phyloP scores from a whole-genome alignment of 1,140 invertebrate genomes.

The Drosophila simulans region DNA sequence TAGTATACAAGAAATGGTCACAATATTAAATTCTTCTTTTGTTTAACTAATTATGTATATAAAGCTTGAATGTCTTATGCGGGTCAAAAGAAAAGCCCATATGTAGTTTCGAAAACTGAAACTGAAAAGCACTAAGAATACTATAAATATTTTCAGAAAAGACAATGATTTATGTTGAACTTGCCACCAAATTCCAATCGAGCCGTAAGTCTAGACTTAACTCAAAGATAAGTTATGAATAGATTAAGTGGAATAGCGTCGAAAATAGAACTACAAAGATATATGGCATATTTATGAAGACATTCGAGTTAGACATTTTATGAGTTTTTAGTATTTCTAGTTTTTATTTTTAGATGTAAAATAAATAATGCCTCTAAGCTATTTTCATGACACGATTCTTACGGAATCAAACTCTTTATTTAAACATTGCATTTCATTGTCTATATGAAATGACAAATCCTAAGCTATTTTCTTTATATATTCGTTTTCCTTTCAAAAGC shows the following conservation, averaged over 20 bases:
- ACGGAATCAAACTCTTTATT: no score
- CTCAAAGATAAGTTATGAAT: constrained; percentile 14
- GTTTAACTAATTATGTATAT: no score
- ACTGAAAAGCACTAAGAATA: constrained; percentile 5
- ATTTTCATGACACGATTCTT: no score
- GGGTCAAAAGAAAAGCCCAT: no score
- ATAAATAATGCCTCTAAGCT: no score
- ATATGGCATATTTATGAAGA: constrained; percentile 14
- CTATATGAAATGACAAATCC: no score
- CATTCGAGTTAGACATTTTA: constrained; percentile 9
- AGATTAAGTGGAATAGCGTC: not conserved
- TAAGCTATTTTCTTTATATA: not conserved
- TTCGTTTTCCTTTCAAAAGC: not conserved
- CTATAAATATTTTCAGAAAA: constrained; percentile 7
- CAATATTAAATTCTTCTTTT: no score
- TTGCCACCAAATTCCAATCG: constrained; percentile 40
- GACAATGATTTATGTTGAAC: constrained; percentile 56
- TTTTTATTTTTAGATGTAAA: no score
- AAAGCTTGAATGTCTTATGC: no score
- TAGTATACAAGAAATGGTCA: no score
- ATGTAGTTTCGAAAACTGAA: constrained; percentile 2
- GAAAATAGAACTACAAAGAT: constrained; percentile 17
- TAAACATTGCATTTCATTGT: no score
- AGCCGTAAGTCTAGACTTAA: constrained; percentile 16
- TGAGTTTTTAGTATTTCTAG: not conserved